Evolutionary conservation across 2,113 vertebrate genomes (phyloP).

Genomic region (Chauna torquata): DNA sequence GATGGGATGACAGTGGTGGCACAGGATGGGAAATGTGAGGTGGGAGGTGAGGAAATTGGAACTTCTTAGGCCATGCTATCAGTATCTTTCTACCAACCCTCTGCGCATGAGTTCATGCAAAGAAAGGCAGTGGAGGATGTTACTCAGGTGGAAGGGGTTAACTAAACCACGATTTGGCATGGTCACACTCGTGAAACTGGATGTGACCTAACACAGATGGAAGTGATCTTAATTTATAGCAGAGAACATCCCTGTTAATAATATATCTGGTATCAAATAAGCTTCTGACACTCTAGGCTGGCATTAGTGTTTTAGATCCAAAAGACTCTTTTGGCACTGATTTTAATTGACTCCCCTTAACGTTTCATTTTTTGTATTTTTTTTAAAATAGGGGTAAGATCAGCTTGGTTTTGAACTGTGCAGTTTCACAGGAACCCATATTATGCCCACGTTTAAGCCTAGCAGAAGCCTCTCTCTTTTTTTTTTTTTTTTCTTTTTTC

Average conservation of each 20-base stretch:
- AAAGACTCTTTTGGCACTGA: not conserved
- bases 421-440: accelerated
- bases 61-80: not conserved
- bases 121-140: not conserved
- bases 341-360: not conserved
- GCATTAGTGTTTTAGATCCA: not conserved
- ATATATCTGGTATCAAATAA: not conserved
- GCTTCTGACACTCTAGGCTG: not conserved
- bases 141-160: not conserved
- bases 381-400: not conserved
- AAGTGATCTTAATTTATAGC: not conserved
- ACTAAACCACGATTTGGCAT: not conserved
- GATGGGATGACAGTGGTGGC: not conserved
- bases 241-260: not conserved
- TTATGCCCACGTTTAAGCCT: not conserved
- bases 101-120: not conserved
- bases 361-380: not conserved
- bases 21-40: not conserved
- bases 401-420: not conserved
- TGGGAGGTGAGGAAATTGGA: not conserved
- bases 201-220: not conserved
- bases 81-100: not conserved
- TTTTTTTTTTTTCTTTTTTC: not conserved
- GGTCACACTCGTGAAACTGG: not conserved
- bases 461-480: not conserved